These are phyloP conservation scores for Hepsetus odoe DNA, from an alignment of 2,113 vertebrate species.

Conservation along the genomic window DNA sequence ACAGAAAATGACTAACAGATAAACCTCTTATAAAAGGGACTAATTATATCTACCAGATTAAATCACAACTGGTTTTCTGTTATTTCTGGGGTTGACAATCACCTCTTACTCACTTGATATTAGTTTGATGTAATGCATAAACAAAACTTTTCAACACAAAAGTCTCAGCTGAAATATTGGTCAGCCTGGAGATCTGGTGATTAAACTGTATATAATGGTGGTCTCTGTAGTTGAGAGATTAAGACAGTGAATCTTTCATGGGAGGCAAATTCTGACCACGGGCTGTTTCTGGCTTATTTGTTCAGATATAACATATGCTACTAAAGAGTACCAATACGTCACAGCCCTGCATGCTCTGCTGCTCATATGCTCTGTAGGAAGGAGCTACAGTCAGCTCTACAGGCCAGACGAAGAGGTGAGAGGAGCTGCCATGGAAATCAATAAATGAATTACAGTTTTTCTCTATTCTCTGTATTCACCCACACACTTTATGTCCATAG, in stretches of 20 bases:
- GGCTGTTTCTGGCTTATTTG: constrained; percentile 11
- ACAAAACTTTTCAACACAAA: constrained; percentile 1
- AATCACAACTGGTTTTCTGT: neutral
- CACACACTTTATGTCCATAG: neutral
- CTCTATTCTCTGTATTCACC: neutral
- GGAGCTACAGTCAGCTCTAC: neutral
- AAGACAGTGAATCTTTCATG: constrained; percentile 16
- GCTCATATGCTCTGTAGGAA: constrained; percentile 13
- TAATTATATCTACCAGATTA: neutral
- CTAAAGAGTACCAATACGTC: neutral
- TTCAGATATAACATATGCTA: neutral
- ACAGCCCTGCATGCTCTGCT: neutral
- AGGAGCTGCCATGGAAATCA: constrained; percentile 9
- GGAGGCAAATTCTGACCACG: constrained; percentile 10
- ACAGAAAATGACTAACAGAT: constrained; percentile 1
- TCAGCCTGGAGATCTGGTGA: neutral
- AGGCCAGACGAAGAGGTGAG: constrained; percentile 1
- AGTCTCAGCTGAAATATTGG: neutral
- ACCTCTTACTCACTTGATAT: neutral
- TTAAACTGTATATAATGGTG: constrained; percentile 8
- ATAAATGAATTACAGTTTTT: constrained; percentile 23
- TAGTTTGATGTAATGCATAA: constrained; percentile 5
- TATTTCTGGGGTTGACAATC: neutral
- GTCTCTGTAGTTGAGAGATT: constrained; percentile 11
- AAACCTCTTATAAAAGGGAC: neutral